Base-by-base conservation (phyloP, 2,888 invertebrate species). In the Xylota sylvarum region DNA sequence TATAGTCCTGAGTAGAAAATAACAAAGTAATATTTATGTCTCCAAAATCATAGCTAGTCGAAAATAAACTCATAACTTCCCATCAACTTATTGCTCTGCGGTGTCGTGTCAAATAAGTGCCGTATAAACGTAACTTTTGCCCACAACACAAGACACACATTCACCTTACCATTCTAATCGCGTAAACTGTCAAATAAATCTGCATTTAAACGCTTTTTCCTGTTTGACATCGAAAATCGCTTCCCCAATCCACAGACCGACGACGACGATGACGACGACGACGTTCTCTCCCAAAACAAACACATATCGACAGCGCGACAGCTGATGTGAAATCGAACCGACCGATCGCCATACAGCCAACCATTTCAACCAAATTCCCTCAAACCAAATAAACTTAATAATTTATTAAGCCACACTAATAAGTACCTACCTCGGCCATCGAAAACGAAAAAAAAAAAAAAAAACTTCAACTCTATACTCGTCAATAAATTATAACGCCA, bases 331-430 rank as follows among this genome's bases (percentile, higher is more conserved):
- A 80, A 70, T 52, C 69, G 46, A 80, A 52, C 43, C 69, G 52
- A 52, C 43, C 69, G 52, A 69, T 72, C 40, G 58, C 48, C 14
- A 14, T 5, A n/a, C 35, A 55, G 32, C 12, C 37, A 40, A 23
- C 40, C 73, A 58, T 58, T 55, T 64, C 46, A 23, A n/a, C n/a
- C n/a, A 62, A 72, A 65, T 80, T 50, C 72, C 77, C 86, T 67
- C 81, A 69, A 78, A 77, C 77, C 81, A 77, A 82, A 82, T 78
- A 78, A 81, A 82, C 73, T 81, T 81, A 14, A 67, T 77, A 86
- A 86, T 86, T 86, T 86, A 86, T 77, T 77, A 81, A 81, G 77
- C 81, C 72, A 23, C 86, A 81, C 73, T 86, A 81, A 85, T 81
- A 85, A 86, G 72, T 81, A 81, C 72, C 17, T 43, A 14, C 14